These are phyloP conservation scores for Lindbergichthys nudifrons DNA, from an alignment of 2,797 vertebrate species.

Conservation along the genomic window DNA sequence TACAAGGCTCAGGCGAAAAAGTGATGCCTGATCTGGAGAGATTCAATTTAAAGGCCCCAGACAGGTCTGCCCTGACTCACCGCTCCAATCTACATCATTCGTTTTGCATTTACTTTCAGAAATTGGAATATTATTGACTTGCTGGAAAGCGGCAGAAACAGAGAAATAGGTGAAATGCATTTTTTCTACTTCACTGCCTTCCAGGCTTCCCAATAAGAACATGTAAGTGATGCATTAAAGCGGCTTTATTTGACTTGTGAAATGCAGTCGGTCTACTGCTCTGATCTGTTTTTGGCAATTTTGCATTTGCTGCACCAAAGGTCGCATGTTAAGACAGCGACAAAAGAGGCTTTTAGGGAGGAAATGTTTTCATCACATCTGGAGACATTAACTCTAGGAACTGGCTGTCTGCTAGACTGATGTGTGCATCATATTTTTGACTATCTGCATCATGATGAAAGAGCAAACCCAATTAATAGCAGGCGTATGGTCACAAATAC, in stretches of 20 bases:
- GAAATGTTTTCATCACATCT: conserved; percentile 47
- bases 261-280: conserved; percentile 49
- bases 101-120: conserved; percentile 75
- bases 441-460: neutral
- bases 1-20: conserved; percentile 60
- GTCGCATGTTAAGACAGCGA: conserved; percentile 33
- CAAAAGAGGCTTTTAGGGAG: conserved; percentile 47
- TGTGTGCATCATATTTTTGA: neutral
- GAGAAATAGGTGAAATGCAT: conserved; percentile 46
- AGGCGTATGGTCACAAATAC: neutral
- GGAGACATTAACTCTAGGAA: conserved; percentile 33
- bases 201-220: conserved; percentile 40
- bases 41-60: conserved; percentile 74
- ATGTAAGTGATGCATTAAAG: conserved; percentile 51
- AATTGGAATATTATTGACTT: conserved; percentile 77
- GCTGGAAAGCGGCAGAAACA: conserved; percentile 53
- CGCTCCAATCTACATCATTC: conserved; percentile 67
- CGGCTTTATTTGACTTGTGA: conserved; percentile 55
- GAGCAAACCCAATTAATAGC: neutral
- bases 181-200: conserved; percentile 48
- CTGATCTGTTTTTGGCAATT: conserved; percentile 57
- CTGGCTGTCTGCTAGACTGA: neutral
- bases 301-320: conserved; percentile 36
- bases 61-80: conserved; percentile 58
- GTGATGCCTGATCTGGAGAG: conserved; percentile 60